These are phyloP conservation scores for Lasiommata megera DNA, from an alignment of 2,888 invertebrate genomes.

Conservation along the genomic window DNA sequence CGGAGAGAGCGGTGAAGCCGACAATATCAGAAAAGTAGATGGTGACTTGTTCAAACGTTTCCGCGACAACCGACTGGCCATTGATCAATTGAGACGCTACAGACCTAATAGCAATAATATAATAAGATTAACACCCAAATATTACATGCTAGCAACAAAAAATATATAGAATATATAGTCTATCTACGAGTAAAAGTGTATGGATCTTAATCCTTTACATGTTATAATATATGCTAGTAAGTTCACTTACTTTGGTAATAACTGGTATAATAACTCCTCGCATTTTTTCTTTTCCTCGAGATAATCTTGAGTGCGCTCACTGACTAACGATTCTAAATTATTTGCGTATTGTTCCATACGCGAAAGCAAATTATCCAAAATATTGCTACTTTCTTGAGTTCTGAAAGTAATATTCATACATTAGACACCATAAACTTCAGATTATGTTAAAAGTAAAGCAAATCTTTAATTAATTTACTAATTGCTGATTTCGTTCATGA, in stretches of 20 bases:
- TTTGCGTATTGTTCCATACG: constrained; percentile 99
- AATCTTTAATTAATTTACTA: too few relatives aligned
- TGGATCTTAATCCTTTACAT: too few relatives aligned
- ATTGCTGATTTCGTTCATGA: too few relatives aligned
- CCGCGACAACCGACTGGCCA: constrained; percentile 94
- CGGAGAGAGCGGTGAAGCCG: constrained; percentile 94
- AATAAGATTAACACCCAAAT: constrained; percentile 39
- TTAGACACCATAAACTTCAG: background rate
- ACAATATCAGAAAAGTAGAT: constrained; percentile 97
- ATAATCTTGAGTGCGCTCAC: constrained; percentile 98
- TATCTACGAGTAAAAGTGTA: too few relatives aligned
- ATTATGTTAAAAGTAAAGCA: background rate
- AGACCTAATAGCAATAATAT: constrained; percentile 74
- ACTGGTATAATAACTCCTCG: constrained; percentile 96
- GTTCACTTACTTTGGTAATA: constrained; percentile 92
- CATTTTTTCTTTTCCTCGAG: constrained; percentile 99
- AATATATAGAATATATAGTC: too few relatives aligned
- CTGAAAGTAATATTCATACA: constrained; percentile 65
- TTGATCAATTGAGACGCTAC: constrained; percentile 95
- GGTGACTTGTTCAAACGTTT: constrained; percentile 95
- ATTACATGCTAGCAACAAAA: too few relatives aligned
- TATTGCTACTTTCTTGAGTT: constrained; percentile 94
- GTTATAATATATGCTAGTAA: too few relatives aligned
- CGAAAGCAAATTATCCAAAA: constrained; percentile 95
- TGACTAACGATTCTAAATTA: constrained; percentile 97